phyloP scores from a whole-genome alignment of 2,113 vertebrate genomes.

The Pangasianodon gigas region DNA sequence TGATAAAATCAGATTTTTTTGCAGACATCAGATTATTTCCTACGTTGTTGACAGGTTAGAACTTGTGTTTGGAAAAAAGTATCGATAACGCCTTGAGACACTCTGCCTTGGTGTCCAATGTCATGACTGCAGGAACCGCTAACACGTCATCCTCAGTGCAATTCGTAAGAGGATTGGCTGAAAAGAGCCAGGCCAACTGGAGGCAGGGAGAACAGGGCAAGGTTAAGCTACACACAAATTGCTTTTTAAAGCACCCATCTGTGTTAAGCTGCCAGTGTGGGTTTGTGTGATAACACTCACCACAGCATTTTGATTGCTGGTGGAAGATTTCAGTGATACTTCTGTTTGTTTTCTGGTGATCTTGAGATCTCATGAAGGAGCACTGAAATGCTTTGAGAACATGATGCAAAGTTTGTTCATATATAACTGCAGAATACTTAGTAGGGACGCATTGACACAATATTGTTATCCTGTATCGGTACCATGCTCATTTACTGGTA shows the following conservation, averaged over 20 bases:
- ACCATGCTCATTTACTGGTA: neutral
- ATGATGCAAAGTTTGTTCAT: neutral
- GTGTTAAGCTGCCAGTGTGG: slow-evolving; percentile 34
- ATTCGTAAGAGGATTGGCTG: slow-evolving; percentile 14
- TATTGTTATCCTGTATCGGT: neutral
- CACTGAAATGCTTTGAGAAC: neutral
- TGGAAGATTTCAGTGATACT: slow-evolving; percentile 20
- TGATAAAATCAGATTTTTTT: neutral
- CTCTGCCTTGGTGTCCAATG: neutral
- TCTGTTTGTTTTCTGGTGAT: neutral
- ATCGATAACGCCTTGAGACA: neutral
- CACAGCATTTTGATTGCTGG: neutral
- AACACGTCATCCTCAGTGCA: slow-evolving; percentile 12
- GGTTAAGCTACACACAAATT: slow-evolving; percentile 45
- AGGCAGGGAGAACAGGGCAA: slow-evolving; percentile 33
- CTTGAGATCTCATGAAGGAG: neutral
- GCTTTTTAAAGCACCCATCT: slow-evolving; percentile 43
- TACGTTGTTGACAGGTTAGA: neutral
- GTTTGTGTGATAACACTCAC: slow-evolving; percentile 25
- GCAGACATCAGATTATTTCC: neutral
- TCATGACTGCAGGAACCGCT: neutral
- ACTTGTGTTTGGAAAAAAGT: neutral
- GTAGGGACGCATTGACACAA: neutral
- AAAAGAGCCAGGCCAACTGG: slow-evolving; percentile 18
- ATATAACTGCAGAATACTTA: neutral